Evolutionary conservation across 2,797 vertebrate genomes (phyloP).

Genomic region (Anguilla marmorata): DNA sequence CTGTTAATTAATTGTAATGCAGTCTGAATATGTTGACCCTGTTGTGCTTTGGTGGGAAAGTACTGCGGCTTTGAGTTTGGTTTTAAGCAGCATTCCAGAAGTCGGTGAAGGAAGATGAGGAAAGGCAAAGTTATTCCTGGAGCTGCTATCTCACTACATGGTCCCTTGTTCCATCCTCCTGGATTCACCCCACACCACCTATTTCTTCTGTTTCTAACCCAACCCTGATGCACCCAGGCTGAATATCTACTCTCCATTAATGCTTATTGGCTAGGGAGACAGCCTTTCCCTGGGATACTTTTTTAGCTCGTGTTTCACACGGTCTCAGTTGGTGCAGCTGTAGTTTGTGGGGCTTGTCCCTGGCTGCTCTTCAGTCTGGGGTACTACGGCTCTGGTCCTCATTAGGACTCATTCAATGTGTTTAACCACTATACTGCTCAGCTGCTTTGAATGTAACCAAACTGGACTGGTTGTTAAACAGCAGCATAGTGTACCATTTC

Average conservation of each 20-base stretch:
- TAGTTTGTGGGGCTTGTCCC: no score
- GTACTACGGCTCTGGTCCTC: background rate
- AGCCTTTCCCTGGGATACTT: background rate
- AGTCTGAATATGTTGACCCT: background rate
- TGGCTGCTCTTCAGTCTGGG: background rate
- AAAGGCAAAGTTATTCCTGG: background rate
- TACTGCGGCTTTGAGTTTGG: background rate
- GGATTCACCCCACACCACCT: background rate
- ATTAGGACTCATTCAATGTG: background rate
- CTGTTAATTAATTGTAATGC: background rate
- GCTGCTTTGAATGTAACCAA: background rate
- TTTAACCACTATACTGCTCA: background rate
- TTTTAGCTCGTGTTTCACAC: background rate
- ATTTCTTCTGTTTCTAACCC: background rate
- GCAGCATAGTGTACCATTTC: conserved; percentile 49
- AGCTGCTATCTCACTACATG: background rate
- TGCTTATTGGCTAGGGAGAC: background rate
- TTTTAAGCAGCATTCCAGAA: background rate
- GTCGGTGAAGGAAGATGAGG: background rate
- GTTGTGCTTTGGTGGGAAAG: background rate
- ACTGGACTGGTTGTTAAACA: background rate
- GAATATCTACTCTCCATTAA: background rate
- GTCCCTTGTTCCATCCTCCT: background rate
- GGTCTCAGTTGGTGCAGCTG: background rate
- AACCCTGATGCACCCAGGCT: background rate